Percentiles rank a stretch among this genome's conserved stretches.
Evolutionary conservation across 1,140 invertebrate species (phyloP).

Genomic region (Delia radicum): DNA sequence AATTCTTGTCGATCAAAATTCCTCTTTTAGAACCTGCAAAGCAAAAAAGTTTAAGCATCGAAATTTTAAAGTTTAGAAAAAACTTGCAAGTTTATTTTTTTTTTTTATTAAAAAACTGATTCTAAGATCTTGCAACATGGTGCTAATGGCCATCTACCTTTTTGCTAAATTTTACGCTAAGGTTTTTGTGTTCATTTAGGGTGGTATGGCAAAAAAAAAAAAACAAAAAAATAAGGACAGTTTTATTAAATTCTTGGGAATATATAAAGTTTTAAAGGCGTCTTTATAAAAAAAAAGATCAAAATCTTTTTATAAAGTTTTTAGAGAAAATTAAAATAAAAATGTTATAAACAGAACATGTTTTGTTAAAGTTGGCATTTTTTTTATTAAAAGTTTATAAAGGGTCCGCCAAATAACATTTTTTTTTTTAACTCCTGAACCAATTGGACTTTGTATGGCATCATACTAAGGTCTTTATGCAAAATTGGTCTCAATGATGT

Average conservation of each 20-base stretch:
- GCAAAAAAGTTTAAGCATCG: not conserved
- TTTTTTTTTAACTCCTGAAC: no score
- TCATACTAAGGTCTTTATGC: no score
- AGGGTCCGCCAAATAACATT: no score
- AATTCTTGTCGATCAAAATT: constrained; percentile 57
- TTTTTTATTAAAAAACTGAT: not conserved
- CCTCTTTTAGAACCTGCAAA: constrained; percentile 44
- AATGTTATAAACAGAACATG: no score
- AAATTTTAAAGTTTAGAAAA: constrained; percentile 36
- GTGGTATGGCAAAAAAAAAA: not conserved
- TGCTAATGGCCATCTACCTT: not conserved
- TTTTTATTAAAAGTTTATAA: no score
- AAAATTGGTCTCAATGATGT: no score
- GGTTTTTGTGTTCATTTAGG: not conserved
- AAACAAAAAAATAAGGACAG: not conserved
- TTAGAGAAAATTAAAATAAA: no score
- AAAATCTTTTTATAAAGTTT: no score
- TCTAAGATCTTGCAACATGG: not conserved
- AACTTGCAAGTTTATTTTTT: not conserved
- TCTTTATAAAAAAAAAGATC: no score
- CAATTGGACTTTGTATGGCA: no score
- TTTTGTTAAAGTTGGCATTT: no score
- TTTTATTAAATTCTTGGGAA: constrained; percentile 5
- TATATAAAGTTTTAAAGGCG: constrained; percentile 6
- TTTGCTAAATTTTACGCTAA: not conserved